Conservation (phyloP, 1,140 invertebrate species). For the Papilio xuthus region DNA sequence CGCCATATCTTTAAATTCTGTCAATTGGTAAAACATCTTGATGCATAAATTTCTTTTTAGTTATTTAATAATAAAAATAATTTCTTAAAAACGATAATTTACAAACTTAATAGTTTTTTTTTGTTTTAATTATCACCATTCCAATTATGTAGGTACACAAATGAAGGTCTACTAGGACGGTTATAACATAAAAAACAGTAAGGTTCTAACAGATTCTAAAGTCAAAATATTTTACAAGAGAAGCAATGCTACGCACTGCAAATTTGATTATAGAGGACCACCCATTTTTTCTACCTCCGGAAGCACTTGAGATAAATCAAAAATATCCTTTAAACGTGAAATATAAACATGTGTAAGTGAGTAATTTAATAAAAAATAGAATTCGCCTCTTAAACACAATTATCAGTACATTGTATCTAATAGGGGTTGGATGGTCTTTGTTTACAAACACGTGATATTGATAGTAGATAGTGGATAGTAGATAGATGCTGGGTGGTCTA, state of each 20-base stretch:
- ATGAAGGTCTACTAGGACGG: too few relatives aligned
- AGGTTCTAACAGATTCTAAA: too few relatives aligned
- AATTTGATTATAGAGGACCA: neutral
- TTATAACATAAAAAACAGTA: too few relatives aligned
- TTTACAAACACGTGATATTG: slow-evolving; percentile 49
- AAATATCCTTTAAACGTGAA: neutral
- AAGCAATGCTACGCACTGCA: neutral
- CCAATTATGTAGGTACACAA: too few relatives aligned
- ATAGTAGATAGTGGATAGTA: slow-evolving; percentile 12
- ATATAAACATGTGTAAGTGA: neutral
- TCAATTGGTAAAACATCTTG: neutral
- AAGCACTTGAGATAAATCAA: neutral
- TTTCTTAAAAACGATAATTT: too few relatives aligned
- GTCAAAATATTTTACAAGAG: too few relatives aligned
- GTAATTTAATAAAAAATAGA: slow-evolving; percentile 2
- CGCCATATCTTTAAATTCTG: neutral
- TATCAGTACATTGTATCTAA: slow-evolving; percentile 30
- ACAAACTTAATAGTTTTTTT: too few relatives aligned
- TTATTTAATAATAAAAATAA: too few relatives aligned
- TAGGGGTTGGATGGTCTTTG: slow-evolving; percentile 40
- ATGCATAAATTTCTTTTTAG: too few relatives aligned
- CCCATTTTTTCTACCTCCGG: neutral
- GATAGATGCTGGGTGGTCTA: slow-evolving; percentile 16
- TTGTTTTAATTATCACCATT: too few relatives aligned
- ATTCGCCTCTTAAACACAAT: slow-evolving; percentile 16